A percentile compares a stretch with the other conserved stretches of the same genome.
These are phyloP conservation scores for Morphnarchus princeps DNA, from an alignment of 2,113 vertebrate genomes.

Conservation along the genomic window DNA sequence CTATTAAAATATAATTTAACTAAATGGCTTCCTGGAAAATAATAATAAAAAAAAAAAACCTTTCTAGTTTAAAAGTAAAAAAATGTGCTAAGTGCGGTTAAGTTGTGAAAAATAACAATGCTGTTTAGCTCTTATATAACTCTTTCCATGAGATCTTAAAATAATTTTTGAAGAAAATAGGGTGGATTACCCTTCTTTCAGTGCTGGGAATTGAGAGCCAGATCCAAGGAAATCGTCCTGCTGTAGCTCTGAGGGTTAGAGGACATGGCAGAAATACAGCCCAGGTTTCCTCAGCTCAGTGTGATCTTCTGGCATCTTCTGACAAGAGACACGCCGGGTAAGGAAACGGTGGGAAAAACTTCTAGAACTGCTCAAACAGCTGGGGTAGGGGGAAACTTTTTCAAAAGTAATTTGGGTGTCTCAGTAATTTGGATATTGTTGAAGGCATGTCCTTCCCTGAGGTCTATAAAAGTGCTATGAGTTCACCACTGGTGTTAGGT, in stretches of 20 bases:
- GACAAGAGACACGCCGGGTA: accelerated
- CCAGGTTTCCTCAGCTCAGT: not conserved
- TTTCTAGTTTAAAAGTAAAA: not conserved
- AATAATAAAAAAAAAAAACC: not conserved
- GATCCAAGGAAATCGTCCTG: not conserved
- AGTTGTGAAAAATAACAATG: not conserved
- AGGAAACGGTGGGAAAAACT: not conserved
- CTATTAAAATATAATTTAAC: conserved; percentile 27
- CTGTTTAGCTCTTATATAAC: not conserved
- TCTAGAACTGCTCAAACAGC: not conserved
- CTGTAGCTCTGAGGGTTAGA: accelerated
- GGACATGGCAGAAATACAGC: not conserved
- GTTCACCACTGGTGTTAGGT: not conserved
- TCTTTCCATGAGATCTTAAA: not conserved
- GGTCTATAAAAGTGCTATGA: accelerated
- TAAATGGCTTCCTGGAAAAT: conserved; percentile 2
- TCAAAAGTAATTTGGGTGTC: not conserved
- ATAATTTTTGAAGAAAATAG: not conserved
- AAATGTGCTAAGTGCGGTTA: not conserved
- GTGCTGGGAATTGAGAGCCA: not conserved
- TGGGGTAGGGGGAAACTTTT: not conserved
- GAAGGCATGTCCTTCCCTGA: not conserved
- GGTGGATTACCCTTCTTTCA: not conserved
- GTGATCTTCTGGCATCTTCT: not conserved
- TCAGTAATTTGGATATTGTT: accelerated